Base-by-base conservation (phyloP, 2,888 invertebrate genomes). In the Coremacera marginata region DNA sequence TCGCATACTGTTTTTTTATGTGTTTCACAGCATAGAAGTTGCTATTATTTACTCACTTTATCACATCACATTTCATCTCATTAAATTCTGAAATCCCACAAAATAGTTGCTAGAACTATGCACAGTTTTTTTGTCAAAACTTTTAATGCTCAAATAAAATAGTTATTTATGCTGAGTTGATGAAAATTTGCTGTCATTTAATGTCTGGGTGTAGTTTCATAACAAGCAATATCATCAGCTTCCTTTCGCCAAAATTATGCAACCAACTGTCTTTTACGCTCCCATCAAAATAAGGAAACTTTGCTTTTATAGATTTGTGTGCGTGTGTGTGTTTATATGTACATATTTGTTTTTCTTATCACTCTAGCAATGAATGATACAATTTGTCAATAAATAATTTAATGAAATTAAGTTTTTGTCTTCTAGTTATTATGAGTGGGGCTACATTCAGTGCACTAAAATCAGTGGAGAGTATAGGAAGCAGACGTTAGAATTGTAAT, bases 151-250 rank as follows among this genome's bases (percentile, higher is more conserved):
- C 14, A 55, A 19, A n/a, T 31, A 31, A 31, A 62, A 62, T 63
- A 31, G 16, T 25, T 63, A 63, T 63, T 63, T 31, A 16, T 31
- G 63, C 63, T 63, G 63, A 63, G 63, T 63, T 63, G 63, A 63
- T 31, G 31, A 16, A 63, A 31, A 63, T 31, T 63, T 31, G 27
- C 27, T 63, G 34, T 63, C 63, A 63, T 63, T 63, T 8, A 63
- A 16, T 60, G 57, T 31, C n/a, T 63, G 5, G 14, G 16, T 63
- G 34, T 31, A 31, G n/a, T 1, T 11, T 63, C 34, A 3, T 31
- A 14, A n/a, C 31, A n/a, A n/a, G 3, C 34, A 14, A n/a, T 31
- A 4, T 63, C 63, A 4, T 63, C 63, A n/a, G 27, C 34, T 11
- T 34, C 63, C 16, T 31, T 44, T 2, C 44, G 11, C 44, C 1